Evolutionary conservation across 2,113 vertebrate genomes (phyloP).

Genomic region (Martes martes): DNA sequence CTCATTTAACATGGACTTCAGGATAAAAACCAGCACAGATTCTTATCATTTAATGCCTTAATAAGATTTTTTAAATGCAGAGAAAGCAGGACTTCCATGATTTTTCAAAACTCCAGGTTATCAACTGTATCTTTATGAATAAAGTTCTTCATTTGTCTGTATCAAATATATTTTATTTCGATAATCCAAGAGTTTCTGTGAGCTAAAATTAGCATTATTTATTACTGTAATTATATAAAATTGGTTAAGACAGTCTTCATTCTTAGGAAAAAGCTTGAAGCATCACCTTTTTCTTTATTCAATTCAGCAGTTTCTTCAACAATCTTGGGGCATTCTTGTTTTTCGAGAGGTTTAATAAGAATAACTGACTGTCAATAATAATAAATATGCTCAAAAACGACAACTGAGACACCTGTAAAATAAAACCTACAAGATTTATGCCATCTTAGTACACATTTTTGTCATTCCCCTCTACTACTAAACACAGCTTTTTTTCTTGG

Average conservation of each 20-base stretch:
- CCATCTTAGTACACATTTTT: neutral
- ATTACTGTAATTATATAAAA: neutral
- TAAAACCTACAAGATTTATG: slow-evolving; percentile 17
- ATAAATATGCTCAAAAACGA: slow-evolving; percentile 41
- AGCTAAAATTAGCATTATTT: neutral
- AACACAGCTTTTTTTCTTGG: slow-evolving; percentile 43
- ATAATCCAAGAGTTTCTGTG: neutral
- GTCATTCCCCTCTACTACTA: neutral
- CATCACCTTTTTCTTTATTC: neutral
- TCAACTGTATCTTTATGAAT: neutral
- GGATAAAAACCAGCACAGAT: neutral
- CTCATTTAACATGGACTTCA: neutral
- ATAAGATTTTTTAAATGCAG: neutral
- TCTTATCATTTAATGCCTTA: slow-evolving; percentile 19
- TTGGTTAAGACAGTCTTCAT: neutral
- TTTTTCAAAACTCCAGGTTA: slow-evolving; percentile 9
- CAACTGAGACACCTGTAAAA: neutral
- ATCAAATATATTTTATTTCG: neutral
- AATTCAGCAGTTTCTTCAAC: slow-evolving; percentile 34
- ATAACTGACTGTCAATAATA: neutral
- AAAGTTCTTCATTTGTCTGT: neutral
- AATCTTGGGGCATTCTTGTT: neutral
- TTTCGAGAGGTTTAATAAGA: slow-evolving; percentile 31
- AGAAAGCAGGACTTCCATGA: neutral
- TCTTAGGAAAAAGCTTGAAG: slow-evolving; percentile 46